A percentile compares a stretch with the other conserved stretches of the same genome.
Evolutionary conservation across 2,888 invertebrate species (phyloP).

Genomic region (Luperina testacea): DNA sequence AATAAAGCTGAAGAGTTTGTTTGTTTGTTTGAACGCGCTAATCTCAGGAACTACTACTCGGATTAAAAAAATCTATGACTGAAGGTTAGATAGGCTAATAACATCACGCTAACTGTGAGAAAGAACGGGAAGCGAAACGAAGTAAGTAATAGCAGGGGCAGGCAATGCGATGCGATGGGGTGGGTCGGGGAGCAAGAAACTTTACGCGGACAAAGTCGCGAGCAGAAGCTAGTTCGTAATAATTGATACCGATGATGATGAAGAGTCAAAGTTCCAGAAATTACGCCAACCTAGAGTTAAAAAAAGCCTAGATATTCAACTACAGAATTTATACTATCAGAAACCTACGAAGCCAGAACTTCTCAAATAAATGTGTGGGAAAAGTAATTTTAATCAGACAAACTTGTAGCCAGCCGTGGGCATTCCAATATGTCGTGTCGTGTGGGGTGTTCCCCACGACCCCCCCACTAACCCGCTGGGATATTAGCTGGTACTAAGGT

Average conservation of each 20-base stretch:
- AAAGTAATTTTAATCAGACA: conserved; percentile 64
- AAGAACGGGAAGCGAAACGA: neutral
- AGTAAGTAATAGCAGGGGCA: neutral
- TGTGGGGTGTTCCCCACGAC: conserved; percentile 23
- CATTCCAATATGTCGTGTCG: conserved; percentile 63
- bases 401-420: conserved; percentile 54
- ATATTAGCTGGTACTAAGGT: conserved; percentile 59
- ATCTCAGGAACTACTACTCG: no score
- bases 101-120: no score
- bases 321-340: no score
- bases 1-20: no score
- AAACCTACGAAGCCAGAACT: conserved; percentile 10
- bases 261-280: neutral
- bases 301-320: neutral
- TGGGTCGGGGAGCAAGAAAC: neutral
- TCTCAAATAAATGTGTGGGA: conserved; percentile 43
- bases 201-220: neutral
- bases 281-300: neutral
- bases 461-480: conserved; percentile 41
- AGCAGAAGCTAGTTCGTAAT: neutral
- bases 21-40: no score
- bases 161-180: no score
- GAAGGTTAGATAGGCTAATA: no score
- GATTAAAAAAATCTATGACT: no score
- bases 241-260: neutral